phyloP scores from a whole-genome alignment of 2,113 vertebrate species.

The Columba janthina region DNA sequence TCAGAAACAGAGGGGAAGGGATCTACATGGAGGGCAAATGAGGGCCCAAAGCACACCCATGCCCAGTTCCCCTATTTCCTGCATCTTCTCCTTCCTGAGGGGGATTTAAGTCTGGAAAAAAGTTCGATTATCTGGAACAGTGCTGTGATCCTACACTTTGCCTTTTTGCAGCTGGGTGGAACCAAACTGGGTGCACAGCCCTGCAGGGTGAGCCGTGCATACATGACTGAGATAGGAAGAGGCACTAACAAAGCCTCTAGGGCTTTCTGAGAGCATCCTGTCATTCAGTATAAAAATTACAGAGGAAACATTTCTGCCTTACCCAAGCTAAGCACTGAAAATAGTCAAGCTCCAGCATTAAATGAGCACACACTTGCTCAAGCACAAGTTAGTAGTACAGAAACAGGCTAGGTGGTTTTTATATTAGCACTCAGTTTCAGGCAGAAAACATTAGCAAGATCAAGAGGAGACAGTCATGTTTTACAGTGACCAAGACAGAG shows the following conservation, averaged over 20 bases:
- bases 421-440: neutral
- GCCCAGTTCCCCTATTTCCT: neutral
- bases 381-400: neutral
- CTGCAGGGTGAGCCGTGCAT: neutral
- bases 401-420: neutral
- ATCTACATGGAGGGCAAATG: neutral
- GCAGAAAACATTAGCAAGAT: neutral
- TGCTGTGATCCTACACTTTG: neutral
- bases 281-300: conserved; percentile 36
- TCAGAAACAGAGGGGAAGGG: neutral
- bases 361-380: neutral
- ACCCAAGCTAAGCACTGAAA: neutral
- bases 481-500: neutral
- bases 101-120: neutral
- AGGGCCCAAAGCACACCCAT: neutral
- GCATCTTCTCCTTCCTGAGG: neutral
- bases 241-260: neutral
- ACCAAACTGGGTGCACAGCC: neutral
- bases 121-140: neutral
- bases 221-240: conserved; percentile 3
- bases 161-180: neutral
- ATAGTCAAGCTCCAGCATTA: neutral
- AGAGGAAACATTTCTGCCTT: neutral
- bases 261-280: conserved; percentile 47
- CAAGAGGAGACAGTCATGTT: neutral